Conservation (phyloP, 2,797 vertebrate genomes). For the Ispidina picta region DNA sequence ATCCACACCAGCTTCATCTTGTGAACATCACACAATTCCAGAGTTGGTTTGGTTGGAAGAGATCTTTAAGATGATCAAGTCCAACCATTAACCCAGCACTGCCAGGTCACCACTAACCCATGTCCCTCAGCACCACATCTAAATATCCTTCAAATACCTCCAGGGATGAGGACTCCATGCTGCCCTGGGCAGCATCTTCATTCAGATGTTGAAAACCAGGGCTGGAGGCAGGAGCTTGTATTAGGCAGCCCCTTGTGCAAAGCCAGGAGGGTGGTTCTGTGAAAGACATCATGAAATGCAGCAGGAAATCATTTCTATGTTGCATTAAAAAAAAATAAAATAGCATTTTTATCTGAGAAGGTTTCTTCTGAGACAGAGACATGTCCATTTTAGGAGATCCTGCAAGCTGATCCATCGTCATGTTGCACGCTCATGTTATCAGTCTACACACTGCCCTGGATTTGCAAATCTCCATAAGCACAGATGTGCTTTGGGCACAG, state of each 20-base stretch:
- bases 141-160: too few relatives aligned
- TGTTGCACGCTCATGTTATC: not conserved
- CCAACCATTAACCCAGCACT: too few relatives aligned
- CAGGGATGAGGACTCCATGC: too few relatives aligned
- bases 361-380: constrained; percentile 1
- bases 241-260: not conserved
- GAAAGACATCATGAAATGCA: not conserved
- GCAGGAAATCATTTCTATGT: not conserved
- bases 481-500: constrained; percentile 48
- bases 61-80: too few relatives aligned
- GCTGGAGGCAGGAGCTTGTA: not conserved
- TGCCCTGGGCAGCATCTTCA: too few relatives aligned
- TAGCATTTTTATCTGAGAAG: not conserved
- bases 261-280: not conserved
- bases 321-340: not conserved
- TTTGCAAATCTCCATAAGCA: constrained; percentile 13
- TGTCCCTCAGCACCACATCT: too few relatives aligned
- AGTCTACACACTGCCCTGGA: constrained; percentile 27
- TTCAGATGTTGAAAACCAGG: not conserved
- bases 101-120: too few relatives aligned
- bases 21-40: not conserved
- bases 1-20: not conserved
- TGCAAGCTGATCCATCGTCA: not conserved
- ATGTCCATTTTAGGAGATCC: not conserved
- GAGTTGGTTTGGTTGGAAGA: too few relatives aligned